Evolutionary conservation across 2,113 vertebrate genomes (phyloP).

Genomic region (Pedetes capensis): DNA sequence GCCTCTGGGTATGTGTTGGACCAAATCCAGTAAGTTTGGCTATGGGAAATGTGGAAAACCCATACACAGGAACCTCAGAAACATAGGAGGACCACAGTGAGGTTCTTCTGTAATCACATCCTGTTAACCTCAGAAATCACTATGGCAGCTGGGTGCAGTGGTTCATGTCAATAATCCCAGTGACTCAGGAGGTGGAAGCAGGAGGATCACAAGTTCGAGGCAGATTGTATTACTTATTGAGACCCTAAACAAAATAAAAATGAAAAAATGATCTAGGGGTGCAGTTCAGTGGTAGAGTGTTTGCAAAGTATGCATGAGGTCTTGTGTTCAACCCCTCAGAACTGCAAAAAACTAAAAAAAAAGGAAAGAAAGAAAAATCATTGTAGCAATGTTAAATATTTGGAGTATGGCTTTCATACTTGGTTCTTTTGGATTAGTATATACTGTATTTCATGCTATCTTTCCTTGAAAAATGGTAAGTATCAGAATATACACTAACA

Average conservation of each 20-base stretch:
- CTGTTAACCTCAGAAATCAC: not conserved
- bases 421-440: not conserved
- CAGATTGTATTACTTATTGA: too few relatives aligned
- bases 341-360: too few relatives aligned
- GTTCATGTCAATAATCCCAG: too few relatives aligned
- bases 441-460: not conserved
- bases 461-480: not conserved
- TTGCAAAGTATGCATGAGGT: too few relatives aligned
- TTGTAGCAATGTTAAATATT: not conserved
- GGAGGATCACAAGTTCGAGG: too few relatives aligned
- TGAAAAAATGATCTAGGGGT: too few relatives aligned
- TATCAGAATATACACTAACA: not conserved
- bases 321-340: too few relatives aligned
- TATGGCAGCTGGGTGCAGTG: too few relatives aligned
- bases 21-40: not conserved
- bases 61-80: not conserved
- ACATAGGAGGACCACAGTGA: not conserved
- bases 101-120: not conserved
- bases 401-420: not conserved
- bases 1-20: not conserved
- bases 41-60: not conserved
- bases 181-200: too few relatives aligned
- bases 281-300: too few relatives aligned
- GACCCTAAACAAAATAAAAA: too few relatives aligned
- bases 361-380: too few relatives aligned